phyloP scores from a whole-genome alignment of 2,797 vertebrate genomes.

The Passerculus sandwichensis region DNA sequence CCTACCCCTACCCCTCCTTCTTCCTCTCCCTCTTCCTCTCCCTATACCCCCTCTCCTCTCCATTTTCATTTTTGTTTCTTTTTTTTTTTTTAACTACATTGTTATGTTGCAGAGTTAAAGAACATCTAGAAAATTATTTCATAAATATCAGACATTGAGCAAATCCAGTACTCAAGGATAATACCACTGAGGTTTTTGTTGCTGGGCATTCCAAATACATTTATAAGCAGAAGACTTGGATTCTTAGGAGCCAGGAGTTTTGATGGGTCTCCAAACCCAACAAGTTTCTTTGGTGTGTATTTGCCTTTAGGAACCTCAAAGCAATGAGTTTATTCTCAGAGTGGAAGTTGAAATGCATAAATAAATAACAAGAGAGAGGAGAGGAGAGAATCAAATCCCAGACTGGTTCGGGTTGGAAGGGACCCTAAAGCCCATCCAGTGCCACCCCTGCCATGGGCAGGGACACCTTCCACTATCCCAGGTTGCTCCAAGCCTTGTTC shows the following conservation, averaged over 20 bases:
- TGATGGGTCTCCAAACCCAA: neutral
- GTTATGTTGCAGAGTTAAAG: neutral
- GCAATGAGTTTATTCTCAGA: neutral
- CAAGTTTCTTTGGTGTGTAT: neutral
- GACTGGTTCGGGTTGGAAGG: neutral
- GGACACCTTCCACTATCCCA: fast-evolving
- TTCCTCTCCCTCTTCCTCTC: too few relatives aligned
- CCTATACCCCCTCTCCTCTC: neutral
- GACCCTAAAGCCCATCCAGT: neutral
- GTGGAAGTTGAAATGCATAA: neutral
- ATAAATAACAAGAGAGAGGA: neutral
- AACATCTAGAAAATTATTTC: neutral
- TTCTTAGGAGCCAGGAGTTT: neutral
- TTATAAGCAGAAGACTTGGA: neutral
- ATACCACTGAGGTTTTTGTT: neutral
- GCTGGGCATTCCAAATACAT: neutral
- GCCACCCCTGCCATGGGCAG: neutral
- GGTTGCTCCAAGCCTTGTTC: fast-evolving
- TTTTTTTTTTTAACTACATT: neutral
- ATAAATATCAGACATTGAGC: neutral
- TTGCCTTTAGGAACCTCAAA: neutral
- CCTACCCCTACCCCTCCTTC: too few relatives aligned
- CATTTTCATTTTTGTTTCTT: too few relatives aligned
- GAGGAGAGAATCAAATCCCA: neutral
- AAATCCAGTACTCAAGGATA: neutral